These are phyloP conservation scores for Tuta absoluta DNA, from an alignment of 2,888 invertebrate genomes.

Conservation along the genomic window DNA sequence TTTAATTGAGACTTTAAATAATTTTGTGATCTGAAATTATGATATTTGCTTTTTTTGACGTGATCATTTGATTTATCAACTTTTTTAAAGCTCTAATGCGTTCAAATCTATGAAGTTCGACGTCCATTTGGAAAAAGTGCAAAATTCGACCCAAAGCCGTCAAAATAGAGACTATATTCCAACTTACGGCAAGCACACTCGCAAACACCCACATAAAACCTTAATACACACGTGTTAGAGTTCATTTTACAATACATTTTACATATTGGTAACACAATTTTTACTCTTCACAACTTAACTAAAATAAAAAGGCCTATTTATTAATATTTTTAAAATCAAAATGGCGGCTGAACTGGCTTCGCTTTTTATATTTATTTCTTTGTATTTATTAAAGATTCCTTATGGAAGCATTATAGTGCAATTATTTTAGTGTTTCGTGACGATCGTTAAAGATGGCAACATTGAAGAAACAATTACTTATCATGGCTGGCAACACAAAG, in stretches of 20 bases:
- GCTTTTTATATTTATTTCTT: too few species aligned
- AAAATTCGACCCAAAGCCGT: neutral
- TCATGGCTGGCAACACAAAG: neutral
- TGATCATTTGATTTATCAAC: too few species aligned
- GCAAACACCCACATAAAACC: neutral
- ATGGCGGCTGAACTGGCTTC: constrained; percentile 7
- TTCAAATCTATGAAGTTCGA: neutral
- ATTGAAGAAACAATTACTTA: neutral
- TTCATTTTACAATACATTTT: constrained; percentile 9
- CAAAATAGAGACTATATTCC: neutral
- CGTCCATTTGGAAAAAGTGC: constrained; percentile 3
- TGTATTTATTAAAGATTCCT: neutral
- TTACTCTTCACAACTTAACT: neutral
- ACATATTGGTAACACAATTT: constrained; percentile 15
- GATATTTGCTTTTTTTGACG: too few species aligned
- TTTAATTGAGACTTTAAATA: too few species aligned
- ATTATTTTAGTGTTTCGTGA: neutral
- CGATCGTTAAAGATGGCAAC: too few species aligned
- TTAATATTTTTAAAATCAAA: constrained; percentile 10
- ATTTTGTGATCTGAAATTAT: too few species aligned
- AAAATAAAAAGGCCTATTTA: constrained; percentile 15
- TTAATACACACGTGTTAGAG: neutral
- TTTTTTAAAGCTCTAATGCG: too few species aligned
- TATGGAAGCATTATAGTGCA: constrained; percentile 5
- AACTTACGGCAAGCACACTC: constrained; percentile 4